Conservation (phyloP, 2,797 vertebrate genomes). For the Borostomias antarcticus region DNA sequence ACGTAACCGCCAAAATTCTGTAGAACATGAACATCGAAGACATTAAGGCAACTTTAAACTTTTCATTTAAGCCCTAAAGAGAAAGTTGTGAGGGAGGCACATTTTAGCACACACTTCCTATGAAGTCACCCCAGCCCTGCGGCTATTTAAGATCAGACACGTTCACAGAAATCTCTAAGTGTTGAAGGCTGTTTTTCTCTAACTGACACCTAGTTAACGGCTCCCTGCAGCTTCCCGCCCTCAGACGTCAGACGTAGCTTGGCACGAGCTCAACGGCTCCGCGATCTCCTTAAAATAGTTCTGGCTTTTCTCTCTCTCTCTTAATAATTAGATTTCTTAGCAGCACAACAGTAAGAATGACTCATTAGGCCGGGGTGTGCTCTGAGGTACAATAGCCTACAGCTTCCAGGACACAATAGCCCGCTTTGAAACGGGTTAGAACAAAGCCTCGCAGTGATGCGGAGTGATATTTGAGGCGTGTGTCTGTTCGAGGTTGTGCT, state of each 20-base stretch:
- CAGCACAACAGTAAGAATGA: slow-evolving; percentile 27
- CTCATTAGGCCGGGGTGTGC: slow-evolving; percentile 16
- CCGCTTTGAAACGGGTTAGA: slow-evolving; percentile 6
- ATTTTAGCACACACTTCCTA: no score
- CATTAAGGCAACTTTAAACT: no score
- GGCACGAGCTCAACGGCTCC: not conserved
- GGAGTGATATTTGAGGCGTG: slow-evolving; percentile 22
- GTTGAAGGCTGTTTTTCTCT: not conserved
- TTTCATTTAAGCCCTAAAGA: no score
- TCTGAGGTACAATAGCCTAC: slow-evolving; percentile 12
- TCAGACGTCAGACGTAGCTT: slow-evolving; percentile 26
- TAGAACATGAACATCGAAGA: no score
- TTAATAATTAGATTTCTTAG: slow-evolving; percentile 15
- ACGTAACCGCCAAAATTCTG: no score
- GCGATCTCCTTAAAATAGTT: slow-evolving; percentile 38
- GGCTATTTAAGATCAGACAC: slow-evolving; percentile 3
- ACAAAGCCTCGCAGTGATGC: not conserved
- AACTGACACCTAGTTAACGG: slow-evolving; percentile 11
- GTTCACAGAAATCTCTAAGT: not conserved
- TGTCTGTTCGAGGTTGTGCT: slow-evolving; percentile 17
- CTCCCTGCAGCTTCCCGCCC: slow-evolving; percentile 21
- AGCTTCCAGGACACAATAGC: not conserved
- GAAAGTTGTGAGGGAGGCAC: no score
- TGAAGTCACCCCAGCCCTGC: not conserved
- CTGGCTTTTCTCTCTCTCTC: slow-evolving; percentile 20